Base-by-base conservation (phyloP, 2,888 invertebrate species). In the Cerastoderma edule region DNA sequence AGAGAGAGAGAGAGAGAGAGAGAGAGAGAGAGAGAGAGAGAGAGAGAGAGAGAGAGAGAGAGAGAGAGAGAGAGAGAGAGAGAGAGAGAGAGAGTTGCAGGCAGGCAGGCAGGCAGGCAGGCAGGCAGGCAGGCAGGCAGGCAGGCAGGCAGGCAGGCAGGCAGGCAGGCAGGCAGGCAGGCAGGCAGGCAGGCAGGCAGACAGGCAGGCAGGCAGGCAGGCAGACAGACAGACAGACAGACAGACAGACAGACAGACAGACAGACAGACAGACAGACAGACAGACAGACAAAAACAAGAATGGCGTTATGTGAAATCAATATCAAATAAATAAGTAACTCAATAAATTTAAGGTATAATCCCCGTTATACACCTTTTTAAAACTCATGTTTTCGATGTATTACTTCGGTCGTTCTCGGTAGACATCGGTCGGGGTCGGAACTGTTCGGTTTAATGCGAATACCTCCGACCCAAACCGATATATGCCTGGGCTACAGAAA, bases 41-140 rank as follows among this genome's bases (percentile, higher is more conserved):
- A 39, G 39, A 39, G 39, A 39, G 39, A 39, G 39, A 39, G 39
- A 39, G 39, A 39, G 39, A 39, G 39, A 39, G 39, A 39, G 39
- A 39, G 39, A 39, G 39, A 39, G 39, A 39, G 10, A 39, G 39
- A 39, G 39, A 39, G 39, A 39, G 39, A 39, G 39, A 39, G 39
- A 39, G 39, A 39, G 10, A 39, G 39, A 39, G 39, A 39, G 39
- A 39, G 39, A 39, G 39, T 13, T 8, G 16, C 10, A 39, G 39
- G 16, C 39, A 39, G 10, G 16, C 10, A 39, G 39, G 16, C 39
- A 39, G 39, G 16, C 10, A 39, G 39, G 16, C 10, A 39, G 39
- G 16, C 10, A 39, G 39, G 16, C 10, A 39, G 39, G 16, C 8
- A 39, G 39, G 16, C 10, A 39, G 39, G 16, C 10, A 39, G 39